Evolutionary conservation across 2,797 vertebrate species (phyloP), one percentile per base, ranked within the genome.

Genomic region (Poeciliopsis turneri): DNA sequence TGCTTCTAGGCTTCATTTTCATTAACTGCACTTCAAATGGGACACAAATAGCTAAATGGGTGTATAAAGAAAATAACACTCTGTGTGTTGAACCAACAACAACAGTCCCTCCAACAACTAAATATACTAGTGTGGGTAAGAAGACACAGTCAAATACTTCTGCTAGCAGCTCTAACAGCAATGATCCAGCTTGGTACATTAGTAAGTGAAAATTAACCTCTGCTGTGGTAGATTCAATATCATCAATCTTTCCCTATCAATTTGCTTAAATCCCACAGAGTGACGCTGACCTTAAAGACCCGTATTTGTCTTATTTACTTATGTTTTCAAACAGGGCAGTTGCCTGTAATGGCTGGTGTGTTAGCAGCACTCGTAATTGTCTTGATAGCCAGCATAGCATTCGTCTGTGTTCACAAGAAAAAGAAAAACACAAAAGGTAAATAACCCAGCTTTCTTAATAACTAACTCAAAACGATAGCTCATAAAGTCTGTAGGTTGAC

Each of bases 131-230:
- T 59, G 39, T 1, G 64, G 90, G 90, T 90, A 89, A 92, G 85
- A 72, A 76, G 87, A 82, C 33, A 74, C 33, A 8, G 74, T 77
- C 83, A 73, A 0, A 20, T 81, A 84, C 55, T 70, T 25, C 79
- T 74, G 16, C 59, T 55, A 82, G 23, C 78, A 82, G 80, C 78
- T 10, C 13, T 75, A 9, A 20, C n/a, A n/a, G 1, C 61, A 70
- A 23, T 33, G 46, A 33, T 1, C 73, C 0, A 0, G 39, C 0
- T 33, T 84, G 81, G 83, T 72, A 71, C 45, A 39, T 82, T 76
- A 39, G 87, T 92, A 91, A 92, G 88, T 92, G 80, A 84, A 68
- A 82, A 64, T 47, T 72, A 57, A 41, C 80, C 39, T 68, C 33
- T 68, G 25, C 69, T 73, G 72, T 30, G 49, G 9, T 68, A 36